These are phyloP conservation scores for Dryas iulia DNA, from an alignment of 1,140 invertebrate species.

Conservation along the genomic window DNA sequence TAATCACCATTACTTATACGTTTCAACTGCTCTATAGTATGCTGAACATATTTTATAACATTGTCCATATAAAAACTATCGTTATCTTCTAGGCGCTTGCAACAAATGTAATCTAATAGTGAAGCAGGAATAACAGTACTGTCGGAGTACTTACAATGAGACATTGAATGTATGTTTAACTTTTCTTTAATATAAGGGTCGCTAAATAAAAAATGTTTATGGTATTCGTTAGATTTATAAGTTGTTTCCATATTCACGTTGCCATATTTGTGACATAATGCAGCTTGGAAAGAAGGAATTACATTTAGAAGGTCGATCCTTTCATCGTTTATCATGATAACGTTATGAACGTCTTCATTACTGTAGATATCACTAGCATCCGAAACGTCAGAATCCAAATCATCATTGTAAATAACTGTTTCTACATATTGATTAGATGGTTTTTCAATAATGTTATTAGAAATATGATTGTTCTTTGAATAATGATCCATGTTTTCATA, in stretches of 20 bases:
- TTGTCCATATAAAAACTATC: constrained; percentile 71
- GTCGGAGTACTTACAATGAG: constrained; percentile 34
- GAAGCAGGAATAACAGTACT: constrained; percentile 48
- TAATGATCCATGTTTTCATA: constrained; percentile 66
- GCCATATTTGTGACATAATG: constrained; percentile 61
- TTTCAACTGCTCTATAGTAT: constrained; percentile 69
- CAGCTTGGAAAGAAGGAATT: constrained; percentile 43
- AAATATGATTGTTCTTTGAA: constrained; percentile 37
- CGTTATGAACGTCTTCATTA: constrained; percentile 53
- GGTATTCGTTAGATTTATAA: constrained; percentile 36
- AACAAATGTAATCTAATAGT: constrained; percentile 63
- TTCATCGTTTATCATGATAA: constrained; percentile 57
- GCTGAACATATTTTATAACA: constrained; percentile 62
- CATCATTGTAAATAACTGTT: constrained; percentile 60
- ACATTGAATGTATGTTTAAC: constrained; percentile 46
- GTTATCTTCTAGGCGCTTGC: constrained; percentile 63
- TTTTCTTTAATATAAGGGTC: constrained; percentile 55
- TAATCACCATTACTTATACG: constrained; percentile 74
- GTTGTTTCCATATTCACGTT: constrained; percentile 51
- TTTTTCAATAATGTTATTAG: constrained; percentile 29
- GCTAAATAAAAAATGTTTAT: constrained; percentile 50
- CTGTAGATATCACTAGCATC: constrained; percentile 57
- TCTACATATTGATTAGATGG: constrained; percentile 62
- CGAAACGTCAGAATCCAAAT: constrained; percentile 55
- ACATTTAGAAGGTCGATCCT: constrained; percentile 54